Evolutionary conservation across 2,888 invertebrate species (phyloP).

Genomic region (Hemaris fuciformis): DNA sequence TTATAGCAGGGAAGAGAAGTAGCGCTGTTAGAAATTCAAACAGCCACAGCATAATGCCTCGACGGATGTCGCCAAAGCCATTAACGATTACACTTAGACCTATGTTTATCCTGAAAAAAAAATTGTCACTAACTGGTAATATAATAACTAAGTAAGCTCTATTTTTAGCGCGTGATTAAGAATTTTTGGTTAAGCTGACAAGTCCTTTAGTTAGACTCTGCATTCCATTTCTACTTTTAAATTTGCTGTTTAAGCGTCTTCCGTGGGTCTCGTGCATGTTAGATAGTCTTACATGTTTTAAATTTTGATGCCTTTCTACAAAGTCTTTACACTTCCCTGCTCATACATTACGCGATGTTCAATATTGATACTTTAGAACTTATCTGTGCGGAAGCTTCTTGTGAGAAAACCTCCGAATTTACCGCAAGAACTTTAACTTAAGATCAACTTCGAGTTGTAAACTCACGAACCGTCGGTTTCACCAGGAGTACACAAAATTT

Average conservation of each 20-base stretch:
- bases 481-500: not conserved
- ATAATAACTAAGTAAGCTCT: no score
- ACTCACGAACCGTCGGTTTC: not conserved
- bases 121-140: no score
- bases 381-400: not conserved
- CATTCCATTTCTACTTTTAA: no score
- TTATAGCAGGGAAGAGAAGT: conserved; percentile 55
- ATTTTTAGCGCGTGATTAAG: no score
- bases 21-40: conserved; percentile 55
- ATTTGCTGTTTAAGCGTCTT: no score
- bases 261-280: no score
- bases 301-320: no score
- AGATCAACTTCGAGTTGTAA: not conserved
- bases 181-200: no score
- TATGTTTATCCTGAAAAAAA: conserved; percentile 57
- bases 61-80: conserved; percentile 66
- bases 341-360: not conserved
- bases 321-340: no score
- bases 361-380: not conserved
- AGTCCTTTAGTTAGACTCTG: no score
- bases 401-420: not conserved
- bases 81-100: conserved; percentile 53
- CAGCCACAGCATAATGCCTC: conserved; percentile 63
- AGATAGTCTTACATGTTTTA: no score
- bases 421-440: not conserved